These are phyloP conservation scores for Scleropages formosus DNA, from an alignment of 2,797 vertebrate genomes.

Conservation along the genomic window DNA sequence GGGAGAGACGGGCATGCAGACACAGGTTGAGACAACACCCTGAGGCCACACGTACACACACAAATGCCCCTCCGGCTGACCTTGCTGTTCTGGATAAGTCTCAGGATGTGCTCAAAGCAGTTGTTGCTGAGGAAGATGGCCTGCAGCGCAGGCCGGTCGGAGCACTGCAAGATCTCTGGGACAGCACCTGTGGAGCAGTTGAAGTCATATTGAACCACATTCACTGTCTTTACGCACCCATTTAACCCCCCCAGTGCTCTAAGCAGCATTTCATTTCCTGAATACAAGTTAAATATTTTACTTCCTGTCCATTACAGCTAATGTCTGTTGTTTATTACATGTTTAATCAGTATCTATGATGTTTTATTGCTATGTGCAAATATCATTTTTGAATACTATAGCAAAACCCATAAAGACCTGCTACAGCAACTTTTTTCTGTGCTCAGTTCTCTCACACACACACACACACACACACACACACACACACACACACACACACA, in stretches of 20 bases:
- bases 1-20: neutral
- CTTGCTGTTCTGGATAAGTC: slow-evolving; percentile 98
- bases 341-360: too few relatives aligned
- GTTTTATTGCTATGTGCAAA: neutral
- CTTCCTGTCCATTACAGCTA: too few relatives aligned
- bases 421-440: neutral
- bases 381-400: neutral
- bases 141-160: slow-evolving; percentile 88
- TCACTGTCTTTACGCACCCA: neutral
- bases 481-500: neutral
- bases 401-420: neutral
- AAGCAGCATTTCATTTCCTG: neutral
- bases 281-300: too few relatives aligned
- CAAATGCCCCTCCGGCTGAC: slow-evolving; percentile 60
- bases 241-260: neutral
- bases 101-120: slow-evolving; percentile 95
- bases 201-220: neutral
- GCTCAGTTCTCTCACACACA: neutral
- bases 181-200: slow-evolving; percentile 73
- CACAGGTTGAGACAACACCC: slow-evolving; percentile 33
- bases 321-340: too few relatives aligned
- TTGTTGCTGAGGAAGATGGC: slow-evolving; percentile 96
- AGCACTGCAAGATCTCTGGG: slow-evolving; percentile 87
- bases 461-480: neutral
- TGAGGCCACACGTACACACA: slow-evolving; percentile 29